These are phyloP conservation scores for Philonicus albiceps DNA, from an alignment of 2,888 invertebrate genomes.

Conservation along the genomic window DNA sequence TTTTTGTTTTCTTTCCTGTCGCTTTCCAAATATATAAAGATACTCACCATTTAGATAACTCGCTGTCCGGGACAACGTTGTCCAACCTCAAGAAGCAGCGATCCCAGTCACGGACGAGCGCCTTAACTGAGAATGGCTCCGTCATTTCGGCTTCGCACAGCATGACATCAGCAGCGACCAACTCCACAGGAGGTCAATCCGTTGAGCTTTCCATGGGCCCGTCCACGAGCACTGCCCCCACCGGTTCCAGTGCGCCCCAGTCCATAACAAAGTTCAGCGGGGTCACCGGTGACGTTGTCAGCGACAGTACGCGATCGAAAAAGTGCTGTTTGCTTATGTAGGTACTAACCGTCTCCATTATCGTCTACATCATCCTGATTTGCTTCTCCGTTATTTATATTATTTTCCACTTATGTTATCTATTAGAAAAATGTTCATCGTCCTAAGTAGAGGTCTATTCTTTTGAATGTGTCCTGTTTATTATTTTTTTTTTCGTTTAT, in stretches of 20 bases:
- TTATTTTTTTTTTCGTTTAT: background rate
- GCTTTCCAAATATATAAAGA: conserved; percentile 48
- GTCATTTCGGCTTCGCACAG: conserved; percentile 57
- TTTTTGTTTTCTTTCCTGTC: background rate
- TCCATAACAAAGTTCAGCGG: conserved; percentile 70
- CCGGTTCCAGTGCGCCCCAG: conserved; percentile 51
- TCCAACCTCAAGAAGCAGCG: conserved; percentile 94
- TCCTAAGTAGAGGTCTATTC: background rate
- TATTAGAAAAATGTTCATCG: conserved; percentile 46
- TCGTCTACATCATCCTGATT: conserved; percentile 48
- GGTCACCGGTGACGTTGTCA: conserved; percentile 79
- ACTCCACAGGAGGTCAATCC: conserved; percentile 63
- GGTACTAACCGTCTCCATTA: conserved; percentile 51
- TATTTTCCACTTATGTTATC: conserved; percentile 49
- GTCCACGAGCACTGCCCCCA: conserved; percentile 49
- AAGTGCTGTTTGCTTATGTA: conserved; percentile 80
- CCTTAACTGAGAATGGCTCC: conserved; percentile 64
- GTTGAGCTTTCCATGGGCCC: conserved; percentile 60
- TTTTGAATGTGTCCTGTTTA: background rate
- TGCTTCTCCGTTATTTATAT: conserved; percentile 48
- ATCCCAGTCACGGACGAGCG: conserved; percentile 75
- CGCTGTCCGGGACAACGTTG: conserved; percentile 69
- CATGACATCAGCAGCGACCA: conserved; percentile 53
- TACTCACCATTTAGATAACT: conserved; percentile 54
- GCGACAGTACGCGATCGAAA: conserved; percentile 73